Percentiles rank a stretch among this genome's conserved stretches.
Evolutionary conservation across 53 echinoderm and acorn worm species (phyloP).

Genomic region (Echinometra lucunter): DNA sequence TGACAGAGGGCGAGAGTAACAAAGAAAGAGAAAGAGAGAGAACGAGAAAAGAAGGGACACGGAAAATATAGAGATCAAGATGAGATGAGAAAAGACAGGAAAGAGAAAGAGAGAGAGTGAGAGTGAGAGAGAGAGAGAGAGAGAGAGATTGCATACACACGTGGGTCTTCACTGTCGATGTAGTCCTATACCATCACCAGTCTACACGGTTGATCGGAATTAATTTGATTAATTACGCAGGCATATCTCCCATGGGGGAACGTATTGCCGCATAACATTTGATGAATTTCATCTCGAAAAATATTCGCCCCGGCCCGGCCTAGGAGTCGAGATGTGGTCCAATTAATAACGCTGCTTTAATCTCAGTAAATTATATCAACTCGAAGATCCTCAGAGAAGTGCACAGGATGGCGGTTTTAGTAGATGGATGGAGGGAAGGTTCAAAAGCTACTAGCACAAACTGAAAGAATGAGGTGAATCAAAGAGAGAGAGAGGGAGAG

Average conservation of each 20-base stretch:
- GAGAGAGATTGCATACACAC: neutral
- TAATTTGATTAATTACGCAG: slow-evolving; percentile 47
- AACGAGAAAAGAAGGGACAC: neutral
- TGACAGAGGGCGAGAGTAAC: neutral
- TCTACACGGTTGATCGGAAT: slow-evolving; percentile 2
- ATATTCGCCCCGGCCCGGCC: neutral
- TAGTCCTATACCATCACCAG: neutral
- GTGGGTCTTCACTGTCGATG: neutral
- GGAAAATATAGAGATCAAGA: neutral
- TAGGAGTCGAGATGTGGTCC: slow-evolving; percentile 25
- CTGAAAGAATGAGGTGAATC: too few relatives aligned
- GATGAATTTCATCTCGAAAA: slow-evolving; percentile 17
- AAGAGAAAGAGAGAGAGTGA: neutral
- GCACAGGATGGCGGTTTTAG: neutral
- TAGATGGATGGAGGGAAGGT: neutral
- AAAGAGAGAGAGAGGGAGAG: too few relatives aligned
- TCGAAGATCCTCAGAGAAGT: neutral
- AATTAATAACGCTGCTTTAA: slow-evolving; percentile 47
- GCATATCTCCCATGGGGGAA: slow-evolving; percentile 37
- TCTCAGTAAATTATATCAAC: slow-evolving; percentile 2
- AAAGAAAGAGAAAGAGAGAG: neutral
- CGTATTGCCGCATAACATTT: slow-evolving; percentile 44
- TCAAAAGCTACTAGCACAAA: neutral
- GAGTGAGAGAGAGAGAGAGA: neutral
- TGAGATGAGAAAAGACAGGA: neutral